Evolutionary conservation across 2,888 invertebrate species (phyloP), one percentile per base, ranked within the genome.

Genomic region (Mellilla xanthometata): DNA sequence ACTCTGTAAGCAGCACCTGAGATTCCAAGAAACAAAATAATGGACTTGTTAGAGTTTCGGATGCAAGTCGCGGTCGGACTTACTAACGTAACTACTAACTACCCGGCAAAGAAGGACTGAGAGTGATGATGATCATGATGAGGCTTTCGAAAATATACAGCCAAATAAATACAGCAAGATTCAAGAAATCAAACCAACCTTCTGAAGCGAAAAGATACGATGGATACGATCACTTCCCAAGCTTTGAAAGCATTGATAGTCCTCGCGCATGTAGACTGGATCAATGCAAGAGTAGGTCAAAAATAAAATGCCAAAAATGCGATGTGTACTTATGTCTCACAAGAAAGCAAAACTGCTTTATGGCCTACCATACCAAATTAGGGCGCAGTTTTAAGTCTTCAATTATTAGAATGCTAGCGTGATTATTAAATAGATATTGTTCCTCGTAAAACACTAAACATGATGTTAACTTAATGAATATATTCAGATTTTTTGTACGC

Each of bases 161-260:
- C 29, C 19, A 8, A 38, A 15, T 11, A 8, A 38, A 15, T 9
- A 38, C 28, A 8, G 8, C 22, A 30, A 12, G 5, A n/a, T 39
- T 31, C n/a, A 39, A 11, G 10, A 30, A 23, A 39, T 12, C 39
- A 39, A 56, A 36, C 30, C 36, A 32, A 15, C 64, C 64, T 3
- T 54, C 58, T 27, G 38, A 47, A 23, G 52, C 48, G 5, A 62
- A 60, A 41, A 47, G 58, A 26, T 54, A 62, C 39, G 64, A 65
- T 22, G 60, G 63, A n/a, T 63, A 58, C 33, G 60, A 65, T 6
- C 56, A 67, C 33, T 44, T 44, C 10, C 65, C 61, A 9, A 12
- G 40, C 15, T 43, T 45, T 47, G 62, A 63, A 41, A 51, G 58
- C 6, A 54, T 66, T 5, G 52, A 51, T 31, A 39, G 51, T 9